These are phyloP conservation scores for Ceratotherium simum DNA, from an alignment of 2,113 vertebrate species.

Conservation along the genomic window DNA sequence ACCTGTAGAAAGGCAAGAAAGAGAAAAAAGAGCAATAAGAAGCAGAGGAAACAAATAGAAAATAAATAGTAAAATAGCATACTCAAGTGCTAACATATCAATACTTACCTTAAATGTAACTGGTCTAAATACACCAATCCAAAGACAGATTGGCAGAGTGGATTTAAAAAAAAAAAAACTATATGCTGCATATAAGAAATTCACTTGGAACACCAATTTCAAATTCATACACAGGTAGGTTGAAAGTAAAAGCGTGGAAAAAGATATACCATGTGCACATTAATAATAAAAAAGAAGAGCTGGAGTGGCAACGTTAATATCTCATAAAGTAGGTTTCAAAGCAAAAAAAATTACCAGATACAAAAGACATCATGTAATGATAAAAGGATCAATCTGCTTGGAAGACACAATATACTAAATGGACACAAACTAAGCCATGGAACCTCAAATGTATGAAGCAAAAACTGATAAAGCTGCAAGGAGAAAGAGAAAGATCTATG, in stretches of 20 bases:
- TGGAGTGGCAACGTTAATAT: not conserved
- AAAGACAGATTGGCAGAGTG: not conserved
- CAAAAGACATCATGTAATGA: not conserved
- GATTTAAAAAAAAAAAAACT: not conserved
- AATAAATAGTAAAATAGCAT: not conserved
- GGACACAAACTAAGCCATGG: not conserved
- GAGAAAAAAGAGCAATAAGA: not conserved
- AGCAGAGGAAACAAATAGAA: not conserved
- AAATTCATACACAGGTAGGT: not conserved
- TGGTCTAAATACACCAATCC: not conserved
- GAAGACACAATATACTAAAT: not conserved
- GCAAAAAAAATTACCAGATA: constrained; percentile 12
- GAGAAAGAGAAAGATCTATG: not conserved
- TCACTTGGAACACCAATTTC: not conserved
- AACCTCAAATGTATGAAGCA: not conserved
- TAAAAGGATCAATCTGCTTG: not conserved
- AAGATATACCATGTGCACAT: not conserved
- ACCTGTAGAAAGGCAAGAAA: not conserved
- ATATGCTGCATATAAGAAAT: not conserved
- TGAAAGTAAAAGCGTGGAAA: not conserved
- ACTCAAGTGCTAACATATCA: not conserved
- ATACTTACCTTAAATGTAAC: not conserved
- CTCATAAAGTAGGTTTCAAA: constrained; percentile 4
- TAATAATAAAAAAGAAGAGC: not conserved
- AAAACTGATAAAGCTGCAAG: not conserved